Evolutionary conservation across 1,140 invertebrate species (phyloP).

Genomic region (Neuroterus valhalla): DNA sequence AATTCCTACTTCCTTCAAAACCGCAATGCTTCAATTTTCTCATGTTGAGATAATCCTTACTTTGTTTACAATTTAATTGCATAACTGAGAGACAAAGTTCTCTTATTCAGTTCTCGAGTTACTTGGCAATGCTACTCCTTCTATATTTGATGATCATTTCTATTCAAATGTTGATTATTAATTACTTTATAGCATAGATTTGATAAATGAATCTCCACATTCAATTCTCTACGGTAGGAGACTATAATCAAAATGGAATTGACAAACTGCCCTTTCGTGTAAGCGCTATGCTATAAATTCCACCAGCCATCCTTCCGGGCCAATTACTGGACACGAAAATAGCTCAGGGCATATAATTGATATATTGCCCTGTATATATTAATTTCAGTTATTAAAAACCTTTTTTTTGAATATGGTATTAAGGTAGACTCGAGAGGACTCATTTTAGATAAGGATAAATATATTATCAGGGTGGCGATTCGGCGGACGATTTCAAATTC

Average conservation of each 20-base stretch:
- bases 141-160: no score
- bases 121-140: not conserved
- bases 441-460: no score
- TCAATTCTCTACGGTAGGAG: not conserved
- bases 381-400: no score
- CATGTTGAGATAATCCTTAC: not conserved
- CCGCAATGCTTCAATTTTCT: conserved; percentile 22
- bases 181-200: no score
- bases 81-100: not conserved
- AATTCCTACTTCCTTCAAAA: conserved; percentile 24
- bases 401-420: no score
- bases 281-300: not conserved
- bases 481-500: no score
- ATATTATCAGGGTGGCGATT: no score
- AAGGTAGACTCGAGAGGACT: no score
- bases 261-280: not conserved
- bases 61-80: conserved; percentile 14
- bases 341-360: not conserved
- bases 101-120: not conserved
- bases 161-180: no score
- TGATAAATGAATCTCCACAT: no score
- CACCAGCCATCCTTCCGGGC: not conserved
- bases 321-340: not conserved
- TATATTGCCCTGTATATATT: no score
- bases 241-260: not conserved